phyloP scores from a whole-genome alignment of 2,888 invertebrate genomes.

The Plutella xylostella region DNA sequence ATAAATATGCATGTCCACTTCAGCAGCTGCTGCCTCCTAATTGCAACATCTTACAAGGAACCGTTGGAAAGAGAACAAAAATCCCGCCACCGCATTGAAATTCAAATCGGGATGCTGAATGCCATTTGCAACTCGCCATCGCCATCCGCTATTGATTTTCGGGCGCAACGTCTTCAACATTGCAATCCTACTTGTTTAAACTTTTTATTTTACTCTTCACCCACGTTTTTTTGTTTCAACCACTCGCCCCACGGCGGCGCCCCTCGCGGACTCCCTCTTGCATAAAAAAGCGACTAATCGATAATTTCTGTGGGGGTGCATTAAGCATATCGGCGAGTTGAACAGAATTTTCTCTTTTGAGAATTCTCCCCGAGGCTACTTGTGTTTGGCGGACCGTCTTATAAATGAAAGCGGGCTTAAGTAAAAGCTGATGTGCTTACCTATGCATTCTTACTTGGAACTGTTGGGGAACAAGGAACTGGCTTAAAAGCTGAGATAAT shows the following conservation, averaged over 20 bases:
- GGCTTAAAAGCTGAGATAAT: too few species aligned
- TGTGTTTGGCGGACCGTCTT: conserved; percentile 54
- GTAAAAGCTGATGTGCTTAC: not conserved
- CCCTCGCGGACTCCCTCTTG: conserved; percentile 65
- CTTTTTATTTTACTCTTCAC: conserved; percentile 70
- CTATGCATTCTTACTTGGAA: too few species aligned
- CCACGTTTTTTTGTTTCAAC: conserved; percentile 67
- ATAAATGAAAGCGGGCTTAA: conserved; percentile 24
- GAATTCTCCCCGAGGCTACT: conserved; percentile 57
- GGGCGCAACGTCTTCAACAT: conserved; percentile 49
- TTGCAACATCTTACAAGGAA: conserved; percentile 7
- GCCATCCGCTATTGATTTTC: conserved; percentile 64
- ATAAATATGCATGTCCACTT: conserved; percentile 1
- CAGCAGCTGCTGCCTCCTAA: conserved; percentile 3
- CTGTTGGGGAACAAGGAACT: too few species aligned
- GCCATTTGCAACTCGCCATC: conserved; percentile 65
- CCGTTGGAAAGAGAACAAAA: conserved; percentile 37
- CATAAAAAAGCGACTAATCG: conserved; percentile 71
- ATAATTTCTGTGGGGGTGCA: conserved; percentile 71
- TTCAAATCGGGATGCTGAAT: conserved; percentile 59
- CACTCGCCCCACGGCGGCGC: conserved; percentile 57
- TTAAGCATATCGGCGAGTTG: conserved; percentile 65
- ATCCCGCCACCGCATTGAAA: conserved; percentile 52
- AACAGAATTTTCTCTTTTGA: conserved; percentile 63
- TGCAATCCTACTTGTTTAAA: conserved; percentile 67